Evolutionary conservation across 2,797 vertebrate species (phyloP), one percentile per base, ranked within the genome.

Genomic region (Hippoglossus hippoglossus): DNA sequence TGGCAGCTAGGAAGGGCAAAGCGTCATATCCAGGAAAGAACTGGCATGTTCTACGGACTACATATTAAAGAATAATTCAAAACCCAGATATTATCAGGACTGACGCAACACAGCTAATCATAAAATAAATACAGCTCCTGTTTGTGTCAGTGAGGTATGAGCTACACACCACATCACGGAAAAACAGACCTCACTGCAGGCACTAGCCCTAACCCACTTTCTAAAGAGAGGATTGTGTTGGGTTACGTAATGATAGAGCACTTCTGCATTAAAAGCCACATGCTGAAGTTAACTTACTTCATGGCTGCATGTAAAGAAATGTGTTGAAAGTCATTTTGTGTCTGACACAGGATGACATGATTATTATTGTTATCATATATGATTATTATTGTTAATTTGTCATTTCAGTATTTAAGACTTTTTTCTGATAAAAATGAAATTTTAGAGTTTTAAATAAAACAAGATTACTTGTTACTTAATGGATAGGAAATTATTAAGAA

Each of bases 121-220:
- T 67, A 77, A 85, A 83, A 77, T 61, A 77, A 82, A 84, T 54
- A 79, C 15, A 34, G 71, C 50, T 47, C 3, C 61, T 72, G 72
- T 75, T 68, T 75, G 25, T 26, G 63, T 68, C 7, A n/a, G 9
- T 22, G 36, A 53, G 31, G 68, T 28, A 64, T 61, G 60, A 72
- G 21, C 56, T 63, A 34, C 50, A 70, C 19, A 47, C 56, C 36
- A 78, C 76, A 71, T 63, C 67, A 77, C 1, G 62, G 70, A 82
- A 82, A 81, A 80, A 67, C 65, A 66, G 34, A 25, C 69, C 49
- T 71, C 71, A 81, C 28, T 53, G 26, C 52, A 49, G 71, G 53
- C 72, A 63, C 66, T 31, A 31, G 8, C 28, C 7, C 28, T 31
- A 8, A 31, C 28, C 51, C 25, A 28, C 34, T 21, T 25, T 66